Evolutionary conservation across 2,113 vertebrate genomes (phyloP), one percentile per base, ranked within the genome.

Genomic region (Ibidorhyncha struthersii): DNA sequence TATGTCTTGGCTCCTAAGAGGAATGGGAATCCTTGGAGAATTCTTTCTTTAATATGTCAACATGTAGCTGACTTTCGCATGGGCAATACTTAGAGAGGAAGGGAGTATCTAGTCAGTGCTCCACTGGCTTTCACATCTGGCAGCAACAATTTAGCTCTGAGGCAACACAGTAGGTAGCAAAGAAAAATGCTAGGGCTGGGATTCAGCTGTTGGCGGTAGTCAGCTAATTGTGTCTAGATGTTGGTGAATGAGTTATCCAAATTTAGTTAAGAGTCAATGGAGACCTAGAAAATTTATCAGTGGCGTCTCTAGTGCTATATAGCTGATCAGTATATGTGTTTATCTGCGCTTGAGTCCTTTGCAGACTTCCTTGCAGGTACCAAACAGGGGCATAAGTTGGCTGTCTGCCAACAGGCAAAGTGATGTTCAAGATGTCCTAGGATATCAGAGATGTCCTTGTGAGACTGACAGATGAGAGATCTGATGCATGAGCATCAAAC

Each of bases 351-450:
- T 73, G 18, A 92, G 43, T 56, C 4, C 4, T 82, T 14, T n/a
- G 29, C 14, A n/a, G 66, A 90, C 36, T 50, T 91, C 32, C 86
- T 91, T 76, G 5, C 23, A 79, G 38, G 50, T 40, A 66, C 21
- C 10, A 52, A 2, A 3, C 4, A n/a, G 30, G 13, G 10, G 1
- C 41, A 47, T 25, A 55, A 53, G 2, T 8, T 59, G 1, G 7
- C 61, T 91, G 26, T 49, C 43, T 82, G 61, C 47, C 20, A 30
- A 30, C 6, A 53, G 36, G 7, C 8, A 56, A 91, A 70, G 12
- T 2, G 2, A 67, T 32, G 14, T 52, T 72, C 56, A 14, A 49
- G 62, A 59, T 78, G 23, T 19, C 21, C 16, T 12, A 76, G 32
- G 25, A 16, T 59, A 79, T 59, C 45, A 59, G 32, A 74, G 12